These are phyloP conservation scores for Morus bassanus DNA, from an alignment of 2,797 vertebrate species.

Conservation along the genomic window DNA sequence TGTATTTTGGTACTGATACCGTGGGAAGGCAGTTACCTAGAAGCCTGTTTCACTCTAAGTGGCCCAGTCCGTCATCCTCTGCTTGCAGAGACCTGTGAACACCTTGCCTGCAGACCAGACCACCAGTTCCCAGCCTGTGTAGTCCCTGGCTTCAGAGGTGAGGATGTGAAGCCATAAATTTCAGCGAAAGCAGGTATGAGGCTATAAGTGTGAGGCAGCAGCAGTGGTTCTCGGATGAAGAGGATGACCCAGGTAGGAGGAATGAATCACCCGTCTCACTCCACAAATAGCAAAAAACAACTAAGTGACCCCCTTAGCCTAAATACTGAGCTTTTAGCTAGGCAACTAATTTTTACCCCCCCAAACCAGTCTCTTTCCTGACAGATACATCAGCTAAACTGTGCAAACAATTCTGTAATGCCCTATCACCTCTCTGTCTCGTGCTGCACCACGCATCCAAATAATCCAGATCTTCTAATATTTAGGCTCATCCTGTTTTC, in stretches of 20 bases:
- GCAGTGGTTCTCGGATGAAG: background rate
- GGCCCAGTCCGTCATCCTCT: too few relatives aligned
- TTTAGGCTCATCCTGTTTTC: background rate
- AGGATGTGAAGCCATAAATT: background rate
- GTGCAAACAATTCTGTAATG: background rate
- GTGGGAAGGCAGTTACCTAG: background rate
- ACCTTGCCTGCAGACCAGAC: background rate
- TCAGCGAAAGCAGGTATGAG: accelerated
- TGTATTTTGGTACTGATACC: background rate
- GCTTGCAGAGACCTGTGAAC: background rate
- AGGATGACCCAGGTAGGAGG: background rate
- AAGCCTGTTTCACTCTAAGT: background rate
- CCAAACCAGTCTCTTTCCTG: background rate
- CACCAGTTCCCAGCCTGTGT: background rate
- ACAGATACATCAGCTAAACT: background rate
- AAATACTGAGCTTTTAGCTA: background rate
- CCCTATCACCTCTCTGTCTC: background rate
- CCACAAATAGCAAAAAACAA: accelerated
- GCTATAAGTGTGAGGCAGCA: background rate
- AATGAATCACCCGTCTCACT: background rate
- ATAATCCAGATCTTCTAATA: background rate
- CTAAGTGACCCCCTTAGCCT: background rate
- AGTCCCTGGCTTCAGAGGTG: background rate
- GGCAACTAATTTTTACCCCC: background rate
- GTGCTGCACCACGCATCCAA: accelerated